phyloP scores from a whole-genome alignment of 2,888 invertebrate species.

The Agrilus cyanescens region DNA sequence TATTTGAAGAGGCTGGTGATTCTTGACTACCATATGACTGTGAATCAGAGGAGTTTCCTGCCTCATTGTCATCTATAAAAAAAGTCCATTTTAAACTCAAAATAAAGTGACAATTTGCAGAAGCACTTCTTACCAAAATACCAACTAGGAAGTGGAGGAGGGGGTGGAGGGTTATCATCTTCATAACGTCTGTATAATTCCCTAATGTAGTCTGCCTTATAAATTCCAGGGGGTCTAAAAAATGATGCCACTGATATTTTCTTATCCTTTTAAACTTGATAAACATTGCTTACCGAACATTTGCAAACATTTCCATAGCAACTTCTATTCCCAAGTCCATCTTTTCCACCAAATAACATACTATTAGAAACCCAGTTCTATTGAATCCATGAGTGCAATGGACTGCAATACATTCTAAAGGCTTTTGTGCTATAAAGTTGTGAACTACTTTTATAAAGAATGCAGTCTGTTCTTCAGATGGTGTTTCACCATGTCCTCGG shows the following conservation, averaged over 20 bases:
- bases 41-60: too few relatives aligned
- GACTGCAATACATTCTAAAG: slow-evolving; percentile 67
- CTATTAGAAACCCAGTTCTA: slow-evolving; percentile 90
- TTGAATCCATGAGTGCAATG: slow-evolving; percentile 99
- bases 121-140: slow-evolving; percentile 44
- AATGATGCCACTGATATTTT: slow-evolving; percentile 3
- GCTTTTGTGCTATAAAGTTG: slow-evolving; percentile 67
- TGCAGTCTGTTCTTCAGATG: slow-evolving; percentile 69
- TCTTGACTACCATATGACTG: too few relatives aligned
- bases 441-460: slow-evolving; percentile 73
- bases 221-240: slow-evolving; percentile 84
- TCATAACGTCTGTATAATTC: slow-evolving; percentile 77
- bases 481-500: slow-evolving; percentile 87
- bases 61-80: too few relatives aligned
- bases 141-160: slow-evolving; percentile 84
- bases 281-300: slow-evolving; percentile 42
- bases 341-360: slow-evolving; percentile 79
- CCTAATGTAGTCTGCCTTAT: slow-evolving; percentile 88
- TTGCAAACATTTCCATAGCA: slow-evolving; percentile 66
- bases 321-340: slow-evolving; percentile 75
- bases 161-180: slow-evolving; percentile 53
- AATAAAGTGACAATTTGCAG: neutral
- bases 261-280: slow-evolving; percentile 1
- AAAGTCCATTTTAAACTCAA: neutral
- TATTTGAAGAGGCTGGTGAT: too few relatives aligned